Evolutionary conservation across 2,113 vertebrate species (phyloP), one percentile per base, ranked within the genome.

Genomic region (Cyanoramphus novaezelandiae): DNA sequence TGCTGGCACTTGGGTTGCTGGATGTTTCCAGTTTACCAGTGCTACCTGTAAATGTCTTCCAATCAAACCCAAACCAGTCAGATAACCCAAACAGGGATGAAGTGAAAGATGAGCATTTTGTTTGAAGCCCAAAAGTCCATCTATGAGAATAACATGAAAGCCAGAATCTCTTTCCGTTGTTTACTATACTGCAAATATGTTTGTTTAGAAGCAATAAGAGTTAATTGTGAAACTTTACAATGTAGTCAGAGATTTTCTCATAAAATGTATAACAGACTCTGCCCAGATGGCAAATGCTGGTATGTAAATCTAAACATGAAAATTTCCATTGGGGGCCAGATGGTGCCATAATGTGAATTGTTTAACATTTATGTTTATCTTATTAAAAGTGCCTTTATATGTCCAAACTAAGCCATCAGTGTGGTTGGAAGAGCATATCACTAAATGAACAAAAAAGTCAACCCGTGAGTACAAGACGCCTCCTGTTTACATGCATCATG

Each of bases 361-460:
- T 97, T 95, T 95, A 97, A 97, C 96, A 97, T 98, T 98, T 97
- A 92, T 97, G 97, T 95, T 98, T 96, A 94, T 97, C 96, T 97
- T 98, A 97, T 96, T 97, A 97, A 96, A 97, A 95, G 95, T 93
- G 86, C 86, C 91, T 97, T 97, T 96, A 94, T 97, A 95, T 97
- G 95, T 96, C 80, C 92, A 96, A 97, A 95, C 92, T 76, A 92
- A 94, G 90, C 94, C 87, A 92, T 94, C 67, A 76, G 6, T 93
- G 88, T 96, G 82, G 93, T 78, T 95, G 93, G 82, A 93, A 97
- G 69, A 96, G 52, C 74, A 35, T 92, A 92, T 95, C 77, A 69
- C 60, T 84, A 95, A 97, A 97, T 92, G 92, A 96, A 86, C n/a
- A 90, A 91, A 92, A 88, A 91, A 86, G 50, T 39, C 70, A 78